These are phyloP conservation scores for Odontothrips loti DNA, from an alignment of 2,888 invertebrate species.

Conservation along the genomic window DNA sequence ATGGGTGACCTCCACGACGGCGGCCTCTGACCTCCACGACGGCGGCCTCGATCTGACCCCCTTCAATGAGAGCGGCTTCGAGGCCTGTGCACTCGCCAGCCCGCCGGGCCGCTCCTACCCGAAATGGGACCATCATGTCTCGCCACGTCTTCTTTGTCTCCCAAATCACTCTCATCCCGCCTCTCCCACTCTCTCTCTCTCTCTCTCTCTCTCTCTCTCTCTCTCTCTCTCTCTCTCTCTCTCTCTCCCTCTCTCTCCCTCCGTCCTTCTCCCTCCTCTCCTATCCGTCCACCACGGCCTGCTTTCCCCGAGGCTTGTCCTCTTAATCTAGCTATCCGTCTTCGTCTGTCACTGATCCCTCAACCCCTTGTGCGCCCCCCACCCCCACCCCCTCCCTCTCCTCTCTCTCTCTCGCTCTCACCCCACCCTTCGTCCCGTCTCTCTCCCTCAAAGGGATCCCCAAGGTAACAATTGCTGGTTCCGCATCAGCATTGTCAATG, in stretches of 20 bases:
- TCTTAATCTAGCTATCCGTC: constrained; percentile 22
- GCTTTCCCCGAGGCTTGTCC: background rate
- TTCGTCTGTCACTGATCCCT: constrained; percentile 10
- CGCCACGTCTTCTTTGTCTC: constrained; percentile 19
- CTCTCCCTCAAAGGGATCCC: no score
- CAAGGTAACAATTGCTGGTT: no score
- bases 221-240: background rate
- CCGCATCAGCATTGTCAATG: no score
- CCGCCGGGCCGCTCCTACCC: background rate
- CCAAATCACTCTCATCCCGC: constrained; percentile 17
- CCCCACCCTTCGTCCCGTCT: background rate
- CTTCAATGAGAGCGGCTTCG: no score
- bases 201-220: background rate
- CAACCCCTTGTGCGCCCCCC: background rate
- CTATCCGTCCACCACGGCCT: background rate
- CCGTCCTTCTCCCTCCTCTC: background rate
- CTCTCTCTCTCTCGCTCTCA: background rate
- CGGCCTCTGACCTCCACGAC: no score
- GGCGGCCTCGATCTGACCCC: no score
- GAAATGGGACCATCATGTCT: constrained; percentile 5
- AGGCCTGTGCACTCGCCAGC: background rate
- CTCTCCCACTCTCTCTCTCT: background rate
- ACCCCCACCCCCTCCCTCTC: background rate
- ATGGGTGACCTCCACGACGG: no score
- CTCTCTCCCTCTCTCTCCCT: background rate